phyloP scores from a whole-genome alignment of 2,888 invertebrate genomes.

The Nymphalis urticae region DNA sequence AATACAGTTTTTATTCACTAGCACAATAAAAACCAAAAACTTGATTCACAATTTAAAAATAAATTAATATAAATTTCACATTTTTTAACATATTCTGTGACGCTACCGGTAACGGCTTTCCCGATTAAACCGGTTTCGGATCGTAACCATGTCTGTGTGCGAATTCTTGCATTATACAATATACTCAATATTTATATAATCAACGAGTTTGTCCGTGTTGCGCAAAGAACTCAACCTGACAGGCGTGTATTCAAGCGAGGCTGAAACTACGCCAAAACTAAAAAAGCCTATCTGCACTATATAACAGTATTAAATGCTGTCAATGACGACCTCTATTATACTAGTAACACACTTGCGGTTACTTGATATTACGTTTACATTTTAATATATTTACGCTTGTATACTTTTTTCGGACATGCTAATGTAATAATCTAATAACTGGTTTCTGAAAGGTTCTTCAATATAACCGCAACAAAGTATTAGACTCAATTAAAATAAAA shows the following conservation, averaged over 20 bases:
- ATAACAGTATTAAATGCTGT: neutral
- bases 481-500: too few species aligned
- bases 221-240: constrained; percentile 13
- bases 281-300: neutral
- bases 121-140: constrained; percentile 27
- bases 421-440: too few species aligned
- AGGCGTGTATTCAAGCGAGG: constrained; percentile 1
- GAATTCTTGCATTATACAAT: constrained; percentile 33
- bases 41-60: neutral
- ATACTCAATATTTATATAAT: constrained; percentile 35
- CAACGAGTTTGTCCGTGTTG: constrained; percentile 24
- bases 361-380: too few species aligned
- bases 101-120: constrained; percentile 23
- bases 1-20: neutral
- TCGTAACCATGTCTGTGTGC: constrained; percentile 19
- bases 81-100: constrained; percentile 15
- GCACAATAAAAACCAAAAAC: neutral
- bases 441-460: too few species aligned
- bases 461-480: too few species aligned
- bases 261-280: neutral
- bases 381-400: too few species aligned
- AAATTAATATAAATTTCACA: constrained; percentile 1
- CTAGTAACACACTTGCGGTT: too few species aligned
- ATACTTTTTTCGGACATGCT: too few species aligned
- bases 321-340: neutral